Percentiles rank a stretch among this genome's conserved stretches.
Evolutionary conservation across 2,797 vertebrate genomes (phyloP).

Genomic region (Siniperca undulata): DNA sequence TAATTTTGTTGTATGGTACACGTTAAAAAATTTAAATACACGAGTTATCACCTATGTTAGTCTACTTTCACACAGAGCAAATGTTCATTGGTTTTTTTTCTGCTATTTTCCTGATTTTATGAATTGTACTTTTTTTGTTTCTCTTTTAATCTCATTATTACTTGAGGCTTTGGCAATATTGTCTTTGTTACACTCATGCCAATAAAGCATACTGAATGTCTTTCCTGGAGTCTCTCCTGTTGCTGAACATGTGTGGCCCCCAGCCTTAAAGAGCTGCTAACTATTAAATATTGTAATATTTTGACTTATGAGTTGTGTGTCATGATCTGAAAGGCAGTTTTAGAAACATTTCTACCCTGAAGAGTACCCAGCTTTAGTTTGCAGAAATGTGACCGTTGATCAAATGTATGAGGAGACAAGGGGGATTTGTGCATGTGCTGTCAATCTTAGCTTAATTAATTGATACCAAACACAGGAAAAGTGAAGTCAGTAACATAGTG

Average conservation of each 20-base stretch:
- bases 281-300: neutral
- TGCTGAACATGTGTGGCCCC: neutral
- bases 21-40: neutral
- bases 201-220: no score
- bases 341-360: neutral
- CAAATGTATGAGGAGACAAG: neutral
- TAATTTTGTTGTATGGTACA: no score
- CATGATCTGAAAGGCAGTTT: neutral
- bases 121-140: no score
- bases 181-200: no score
- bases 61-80: no score
- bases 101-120: no score
- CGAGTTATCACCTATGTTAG: neutral
- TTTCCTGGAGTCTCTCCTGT: neutral
- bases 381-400: neutral
- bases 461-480: neutral
- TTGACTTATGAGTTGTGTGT: rapidly evolving
- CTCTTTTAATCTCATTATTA: no score
- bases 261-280: neutral
- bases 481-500: neutral
- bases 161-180: no score
- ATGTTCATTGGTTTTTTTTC: no score
- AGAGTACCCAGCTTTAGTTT: neutral
- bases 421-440: neutral
- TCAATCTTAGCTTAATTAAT: neutral